Evolutionary conservation across 2,797 vertebrate species (phyloP).

Genomic region (Cygnus olor): DNA sequence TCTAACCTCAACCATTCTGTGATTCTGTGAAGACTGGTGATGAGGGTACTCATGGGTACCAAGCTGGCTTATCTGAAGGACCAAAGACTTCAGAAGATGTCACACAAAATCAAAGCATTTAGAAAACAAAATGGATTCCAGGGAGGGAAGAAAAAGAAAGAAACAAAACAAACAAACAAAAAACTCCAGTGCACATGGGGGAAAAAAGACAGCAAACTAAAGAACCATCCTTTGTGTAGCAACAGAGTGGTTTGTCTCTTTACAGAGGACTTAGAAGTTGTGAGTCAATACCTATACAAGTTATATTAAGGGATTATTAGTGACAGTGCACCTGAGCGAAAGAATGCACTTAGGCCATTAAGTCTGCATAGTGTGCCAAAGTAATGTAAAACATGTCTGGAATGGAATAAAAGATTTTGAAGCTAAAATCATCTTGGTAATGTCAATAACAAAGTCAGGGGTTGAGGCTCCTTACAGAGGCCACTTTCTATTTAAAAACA

Average conservation of each 20-base stretch:
- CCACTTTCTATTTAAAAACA: conserved; percentile 40
- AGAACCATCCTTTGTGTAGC: not conserved
- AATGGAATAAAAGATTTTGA: not conserved
- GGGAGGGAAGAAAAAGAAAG: not conserved
- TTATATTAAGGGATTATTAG: not conserved
- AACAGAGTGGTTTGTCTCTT: not conserved
- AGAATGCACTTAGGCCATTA: not conserved
- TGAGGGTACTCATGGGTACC: not conserved
- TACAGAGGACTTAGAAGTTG: not conserved
- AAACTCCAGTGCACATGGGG: not conserved
- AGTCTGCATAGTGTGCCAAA: not conserved
- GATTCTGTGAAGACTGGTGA: not conserved
- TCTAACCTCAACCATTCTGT: not conserved
- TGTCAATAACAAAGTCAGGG: conserved; percentile 19
- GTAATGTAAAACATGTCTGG: not conserved
- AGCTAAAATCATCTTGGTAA: not conserved
- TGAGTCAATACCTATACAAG: not conserved
- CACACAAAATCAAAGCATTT: not conserved
- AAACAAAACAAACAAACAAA: not conserved
- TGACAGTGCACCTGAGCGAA: not conserved
- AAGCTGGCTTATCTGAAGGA: not conserved
- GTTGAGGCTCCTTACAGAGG: conserved; percentile 29
- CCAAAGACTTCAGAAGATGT: not conserved
- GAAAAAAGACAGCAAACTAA: not conserved
- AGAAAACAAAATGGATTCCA: not conserved